Evolutionary conservation across 2,888 invertebrate genomes (phyloP), one percentile per base, ranked within the genome.

Genomic region (Sinohyriopsis cumingii): DNA sequence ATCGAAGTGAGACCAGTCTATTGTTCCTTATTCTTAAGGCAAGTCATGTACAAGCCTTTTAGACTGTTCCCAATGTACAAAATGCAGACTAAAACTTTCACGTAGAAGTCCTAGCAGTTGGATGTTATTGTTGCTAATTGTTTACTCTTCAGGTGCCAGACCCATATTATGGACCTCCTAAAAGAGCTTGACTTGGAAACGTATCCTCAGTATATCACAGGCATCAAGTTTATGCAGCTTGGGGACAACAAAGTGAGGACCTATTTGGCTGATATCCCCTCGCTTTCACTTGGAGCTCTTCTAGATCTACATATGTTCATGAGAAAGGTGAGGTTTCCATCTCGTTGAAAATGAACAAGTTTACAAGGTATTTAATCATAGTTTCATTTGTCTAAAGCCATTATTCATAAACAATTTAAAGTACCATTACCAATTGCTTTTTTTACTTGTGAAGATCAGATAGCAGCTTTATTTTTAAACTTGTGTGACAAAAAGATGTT

Each of bases 201-300:
- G 3, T 84, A 84, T 68, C 69, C 72, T 3, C 89, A 90, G 78
- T 87, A 86, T 69, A 78, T 78, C 18, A 71, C 73, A 0, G 90
- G 90, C 4, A 81, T 67, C 59, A 89, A 89, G 69, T 79, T 84
- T 53, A 79, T 87, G 75, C 87, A 88, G 78, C 73, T 88, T n/a
- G 84, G 84, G 22, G 81, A 82, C 19, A 71, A 79, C 59, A 70
- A 67, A 59, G 77, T 89, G 33, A 68, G 77, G 6, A 78, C 79
- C n/a, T 90, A 88, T 80, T 80, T 65, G 1, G 81, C 84, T 19
- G 77, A 82, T 59, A 85, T 90, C 62, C 89, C 89, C 1, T 81
- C 83, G 28, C 69, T 89, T 56, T 84, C 88, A 19, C 57, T 83
- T 6, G 63, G 84, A 6, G 80, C 82, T 20, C 80, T 89, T 25